Percentiles rank a stretch among this genome's conserved stretches.
phyloP scores from a whole-genome alignment of 2,888 invertebrate species.

The Criorhina ranunculi region DNA sequence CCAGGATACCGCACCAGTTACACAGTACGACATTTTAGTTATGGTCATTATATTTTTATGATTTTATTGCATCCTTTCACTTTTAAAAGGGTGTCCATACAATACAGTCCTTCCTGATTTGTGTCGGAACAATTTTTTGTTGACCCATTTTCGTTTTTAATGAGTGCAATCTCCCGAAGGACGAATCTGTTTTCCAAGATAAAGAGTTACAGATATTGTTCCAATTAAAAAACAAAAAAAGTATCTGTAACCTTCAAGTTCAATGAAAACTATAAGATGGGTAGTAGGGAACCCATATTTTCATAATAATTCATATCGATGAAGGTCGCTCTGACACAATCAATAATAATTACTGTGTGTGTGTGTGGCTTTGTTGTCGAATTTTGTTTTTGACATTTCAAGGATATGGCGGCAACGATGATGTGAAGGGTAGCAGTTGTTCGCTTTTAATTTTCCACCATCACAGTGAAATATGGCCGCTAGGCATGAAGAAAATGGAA shows the following conservation, averaged over 20 bases:
- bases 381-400: slow-evolving; percentile 57
- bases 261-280: background rate
- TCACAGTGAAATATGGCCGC: slow-evolving; percentile 60
- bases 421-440: slow-evolving; percentile 48
- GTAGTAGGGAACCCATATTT: background rate
- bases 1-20: slow-evolving; percentile 61
- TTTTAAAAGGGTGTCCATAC: slow-evolving; percentile 40
- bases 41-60: slow-evolving; percentile 73
- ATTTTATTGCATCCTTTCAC: slow-evolving; percentile 65
- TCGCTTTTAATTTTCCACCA: slow-evolving; percentile 59
- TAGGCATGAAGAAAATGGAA: slow-evolving; percentile 47
- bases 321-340: slow-evolving; percentile 53
- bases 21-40: slow-evolving; percentile 62
- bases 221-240: slow-evolving; percentile 58
- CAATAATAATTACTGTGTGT: slow-evolving; percentile 31
- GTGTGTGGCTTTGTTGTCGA: slow-evolving; percentile 17
- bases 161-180: slow-evolving; percentile 66
- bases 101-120: background rate
- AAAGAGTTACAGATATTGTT: slow-evolving; percentile 56
- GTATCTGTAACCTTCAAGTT: slow-evolving; percentile 54
- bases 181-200: slow-evolving; percentile 20
- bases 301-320: slow-evolving; percentile 33
- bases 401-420: slow-evolving; percentile 34
- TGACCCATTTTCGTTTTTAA: slow-evolving; percentile 62
- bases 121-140: slow-evolving; percentile 27